Evolutionary conservation across 2,797 vertebrate genomes (phyloP), one percentile per base, ranked within the genome.

Genomic region (Mormyrops boulengeri): DNA sequence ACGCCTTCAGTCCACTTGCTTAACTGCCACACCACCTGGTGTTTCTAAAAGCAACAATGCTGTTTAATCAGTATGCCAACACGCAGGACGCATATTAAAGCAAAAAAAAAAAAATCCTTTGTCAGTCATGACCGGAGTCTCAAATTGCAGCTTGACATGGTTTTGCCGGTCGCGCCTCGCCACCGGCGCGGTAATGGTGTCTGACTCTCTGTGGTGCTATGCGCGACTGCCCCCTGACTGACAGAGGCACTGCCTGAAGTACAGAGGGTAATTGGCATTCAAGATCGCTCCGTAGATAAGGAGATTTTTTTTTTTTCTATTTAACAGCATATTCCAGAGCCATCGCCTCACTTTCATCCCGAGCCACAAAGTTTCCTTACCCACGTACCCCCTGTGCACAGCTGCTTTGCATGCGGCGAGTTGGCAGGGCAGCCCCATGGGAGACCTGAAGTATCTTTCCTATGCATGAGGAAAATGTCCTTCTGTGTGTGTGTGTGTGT

Each of bases 381-480:
- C 89, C 88, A 73, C 89, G 22, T 19, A 41, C 60, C 84, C 49
- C 49, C 89, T 14, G 49, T 41, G 57, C 62, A 7, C 30, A 34
- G 11, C 89, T 95, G 90, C 91, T 96, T 96, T 95, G 93, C 94
- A 96, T 96, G 94, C 95, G 94, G 93, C 87, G 91, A 93, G 94
- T 93, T 94, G 95, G 94, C 93, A 94, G 92, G 88, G 85, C 89
- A 87, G 93, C 93, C 95, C 94, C 69, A 22, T 91, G 95, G 95
- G 95, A 95, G 89, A 94, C 92, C 94, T 94, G 94, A 94, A 94
- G 94, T 93, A 92, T 93, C 92, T 95, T 94, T 96, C 60, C 93
- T 95, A 95, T 95, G 95, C 95, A 95, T 95, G 95, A 96, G 93
- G 89, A 95, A 95, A 95, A 95, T 94, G 94, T 95, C 94, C 94